Conservation (phyloP, 2,113 vertebrate genomes). For the Rhinopomastus cyanomelas region DNA sequence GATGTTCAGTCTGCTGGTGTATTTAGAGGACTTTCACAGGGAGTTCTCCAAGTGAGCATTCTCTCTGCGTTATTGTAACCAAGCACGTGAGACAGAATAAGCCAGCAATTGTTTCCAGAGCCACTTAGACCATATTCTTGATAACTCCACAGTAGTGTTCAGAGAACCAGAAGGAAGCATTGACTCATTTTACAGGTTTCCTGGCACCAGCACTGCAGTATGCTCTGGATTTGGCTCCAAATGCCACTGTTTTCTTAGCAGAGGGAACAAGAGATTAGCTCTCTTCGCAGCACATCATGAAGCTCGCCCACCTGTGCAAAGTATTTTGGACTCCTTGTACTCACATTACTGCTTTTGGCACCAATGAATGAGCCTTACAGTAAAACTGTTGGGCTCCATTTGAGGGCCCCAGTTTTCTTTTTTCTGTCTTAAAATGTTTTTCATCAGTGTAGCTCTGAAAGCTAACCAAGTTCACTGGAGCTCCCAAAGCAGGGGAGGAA, state of each 20-base stretch:
- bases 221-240: not conserved
- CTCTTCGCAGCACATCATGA: slow-evolving; percentile 13
- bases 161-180: not conserved
- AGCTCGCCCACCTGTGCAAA: not conserved
- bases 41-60: not conserved
- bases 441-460: not conserved
- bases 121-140: not conserved
- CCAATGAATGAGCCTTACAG: slow-evolving; percentile 5
- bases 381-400: not conserved
- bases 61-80: not conserved
- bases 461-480: not conserved
- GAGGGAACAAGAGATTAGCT: not conserved
- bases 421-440: not conserved
- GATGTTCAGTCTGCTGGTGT: not conserved
- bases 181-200: not conserved
- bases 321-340: not conserved
- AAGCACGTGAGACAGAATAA: not conserved
- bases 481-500: not conserved
- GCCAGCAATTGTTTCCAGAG: not conserved
- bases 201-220: not conserved
- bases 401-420: not conserved
- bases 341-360: not conserved
- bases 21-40: not conserved
- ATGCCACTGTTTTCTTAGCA: not conserved
- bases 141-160: not conserved